phyloP scores from a whole-genome alignment of 37 sponge, comb jelly and placozoan genomes.

The Aplysina aerophoba region DNA sequence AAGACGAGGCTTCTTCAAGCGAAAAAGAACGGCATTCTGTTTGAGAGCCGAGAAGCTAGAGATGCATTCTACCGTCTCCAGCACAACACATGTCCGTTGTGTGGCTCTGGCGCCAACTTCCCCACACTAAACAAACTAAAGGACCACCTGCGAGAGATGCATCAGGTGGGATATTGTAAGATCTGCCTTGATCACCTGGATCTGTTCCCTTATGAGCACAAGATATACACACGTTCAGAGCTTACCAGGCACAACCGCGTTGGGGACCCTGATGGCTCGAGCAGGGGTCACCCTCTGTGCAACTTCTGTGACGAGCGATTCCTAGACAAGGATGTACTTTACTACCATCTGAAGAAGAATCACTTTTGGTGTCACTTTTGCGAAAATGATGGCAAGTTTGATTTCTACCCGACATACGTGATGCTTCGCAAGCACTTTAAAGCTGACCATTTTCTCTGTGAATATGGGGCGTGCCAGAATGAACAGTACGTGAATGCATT shows the following conservation, averaged over 20 bases:
- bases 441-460: slow-evolving; percentile 87
- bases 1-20: neutral
- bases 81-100: slow-evolving; percentile 32
- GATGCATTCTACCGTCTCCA: slow-evolving; percentile 6
- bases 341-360: slow-evolving; percentile 72
- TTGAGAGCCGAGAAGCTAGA: slow-evolving; percentile 10
- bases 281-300: slow-evolving; percentile 91
- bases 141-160: slow-evolving; percentile 66
- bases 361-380: slow-evolving; percentile 97
- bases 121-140: slow-evolving; percentile 42
- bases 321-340: slow-evolving; percentile 84
- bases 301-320: slow-evolving; percentile 86
- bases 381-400: slow-evolving; percentile 77
- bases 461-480: slow-evolving; percentile 68
- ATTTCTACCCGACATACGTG: slow-evolving; percentile 65
- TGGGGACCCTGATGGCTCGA: slow-evolving; percentile 71
- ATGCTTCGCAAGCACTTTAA: slow-evolving; percentile 72
- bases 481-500: slow-evolving; percentile 78
- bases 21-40: neutral
- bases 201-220: slow-evolving; percentile 77
- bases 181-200: slow-evolving; percentile 77
- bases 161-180: slow-evolving; percentile 72
- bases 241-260: slow-evolving; percentile 66
- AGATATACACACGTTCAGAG: slow-evolving; percentile 69
- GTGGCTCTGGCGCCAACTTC: slow-evolving; percentile 15